Evolutionary conservation across 2,888 invertebrate species (phyloP).

Genomic region (Baccha elongata): DNA sequence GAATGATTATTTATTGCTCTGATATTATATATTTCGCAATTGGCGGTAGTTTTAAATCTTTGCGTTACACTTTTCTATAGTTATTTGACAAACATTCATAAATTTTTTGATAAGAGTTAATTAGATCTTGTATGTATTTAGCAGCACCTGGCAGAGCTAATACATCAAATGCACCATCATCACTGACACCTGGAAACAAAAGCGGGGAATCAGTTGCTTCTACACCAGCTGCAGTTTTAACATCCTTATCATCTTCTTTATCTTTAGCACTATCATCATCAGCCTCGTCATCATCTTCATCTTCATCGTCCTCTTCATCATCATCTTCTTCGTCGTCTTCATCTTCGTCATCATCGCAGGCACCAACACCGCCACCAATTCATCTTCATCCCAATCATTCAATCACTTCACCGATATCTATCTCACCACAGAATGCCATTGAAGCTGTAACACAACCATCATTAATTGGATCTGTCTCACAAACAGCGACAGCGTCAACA

Average conservation of each 20-base stretch:
- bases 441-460: constrained; percentile 61
- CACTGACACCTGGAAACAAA: constrained; percentile 57
- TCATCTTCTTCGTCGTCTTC: constrained; percentile 65
- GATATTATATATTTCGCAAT: too few species aligned
- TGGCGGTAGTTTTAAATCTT: too few species aligned
- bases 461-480: constrained; percentile 57
- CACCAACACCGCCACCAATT: constrained; percentile 64
- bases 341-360: constrained; percentile 62
- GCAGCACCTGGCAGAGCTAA: constrained; percentile 38
- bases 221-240: constrained; percentile 63
- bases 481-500: constrained; percentile 50
- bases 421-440: constrained; percentile 59
- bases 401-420: constrained; percentile 57
- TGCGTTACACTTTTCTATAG: too few species aligned
- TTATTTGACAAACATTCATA: too few species aligned
- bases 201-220: constrained; percentile 55
- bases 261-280: constrained; percentile 64
- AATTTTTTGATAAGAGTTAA: too few species aligned
- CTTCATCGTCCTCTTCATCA: constrained; percentile 64
- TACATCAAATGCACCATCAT: constrained; percentile 55
- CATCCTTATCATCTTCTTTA: constrained; percentile 60
- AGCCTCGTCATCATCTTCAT: constrained; percentile 62
- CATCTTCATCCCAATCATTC: constrained; percentile 57
- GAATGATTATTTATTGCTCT: too few species aligned
- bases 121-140: too few species aligned